A percentile compares a stretch with the other conserved stretches of the same genome.
phyloP scores from a whole-genome alignment of 2,797 vertebrate genomes.

The Prunella strophiata region DNA sequence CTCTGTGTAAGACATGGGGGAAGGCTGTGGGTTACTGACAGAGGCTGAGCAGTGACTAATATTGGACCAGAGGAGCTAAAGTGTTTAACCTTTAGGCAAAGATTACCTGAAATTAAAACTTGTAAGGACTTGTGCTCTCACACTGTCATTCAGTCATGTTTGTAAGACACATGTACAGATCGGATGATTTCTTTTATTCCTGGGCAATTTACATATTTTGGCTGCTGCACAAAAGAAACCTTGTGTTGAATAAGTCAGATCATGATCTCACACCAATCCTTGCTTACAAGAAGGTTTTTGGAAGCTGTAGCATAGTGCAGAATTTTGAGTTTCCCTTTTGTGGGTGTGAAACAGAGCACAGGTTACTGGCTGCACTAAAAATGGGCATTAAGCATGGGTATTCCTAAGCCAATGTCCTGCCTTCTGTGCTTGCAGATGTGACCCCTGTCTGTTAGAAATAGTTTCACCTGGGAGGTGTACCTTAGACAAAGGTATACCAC shows the following conservation, averaged over 20 bases:
- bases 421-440: not conserved
- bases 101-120: slow-evolving; percentile 54
- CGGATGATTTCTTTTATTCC: slow-evolving; percentile 36
- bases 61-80: not conserved
- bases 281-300: slow-evolving; percentile 15
- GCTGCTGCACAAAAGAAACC: slow-evolving; percentile 60
- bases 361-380: not conserved
- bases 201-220: slow-evolving; percentile 61
- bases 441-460: not conserved
- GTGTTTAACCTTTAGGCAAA: slow-evolving; percentile 49
- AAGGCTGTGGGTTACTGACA: not conserved
- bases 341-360: not conserved
- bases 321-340: slow-evolving; percentile 11
- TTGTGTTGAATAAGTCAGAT: slow-evolving; percentile 31
- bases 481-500: not conserved
- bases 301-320: not conserved
- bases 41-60: not conserved
- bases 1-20: not conserved
- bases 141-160: not conserved
- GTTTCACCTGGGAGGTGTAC: not conserved
- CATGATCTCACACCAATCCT: slow-evolving; percentile 16
- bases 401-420: not conserved
- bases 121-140: not conserved
- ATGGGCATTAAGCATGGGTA: not conserved
- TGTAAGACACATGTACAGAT: slow-evolving; percentile 64